phyloP scores from a whole-genome alignment of 2,888 invertebrate species.

The Eupeodes luniger region DNA sequence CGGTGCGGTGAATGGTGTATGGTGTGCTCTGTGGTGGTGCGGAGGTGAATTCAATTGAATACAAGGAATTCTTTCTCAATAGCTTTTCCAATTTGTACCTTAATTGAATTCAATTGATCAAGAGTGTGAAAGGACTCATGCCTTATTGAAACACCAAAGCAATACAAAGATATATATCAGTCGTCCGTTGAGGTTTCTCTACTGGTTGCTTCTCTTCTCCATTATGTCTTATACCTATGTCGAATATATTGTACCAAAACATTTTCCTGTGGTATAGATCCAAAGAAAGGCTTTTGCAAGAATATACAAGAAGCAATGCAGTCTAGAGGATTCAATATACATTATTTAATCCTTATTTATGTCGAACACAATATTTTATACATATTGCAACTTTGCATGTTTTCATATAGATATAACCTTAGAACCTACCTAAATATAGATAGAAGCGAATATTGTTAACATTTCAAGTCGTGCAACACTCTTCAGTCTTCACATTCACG shows the following conservation, averaged over 20 bases:
- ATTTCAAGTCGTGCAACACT: slow-evolving; percentile 5
- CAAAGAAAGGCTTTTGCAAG: neutral
- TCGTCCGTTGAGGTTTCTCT: slow-evolving; percentile 49
- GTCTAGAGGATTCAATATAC: slow-evolving; percentile 1
- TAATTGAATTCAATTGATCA: slow-evolving; percentile 73
- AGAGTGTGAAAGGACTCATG: slow-evolving; percentile 64
- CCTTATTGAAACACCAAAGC: slow-evolving; percentile 41
- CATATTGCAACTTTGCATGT: neutral
- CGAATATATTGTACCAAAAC: neutral
- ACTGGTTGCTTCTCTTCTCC: slow-evolving; percentile 21
- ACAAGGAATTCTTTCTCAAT: slow-evolving; percentile 44
- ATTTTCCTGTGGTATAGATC: neutral
- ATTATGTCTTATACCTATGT: neutral
- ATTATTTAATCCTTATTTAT: slow-evolving; percentile 17
- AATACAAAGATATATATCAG: slow-evolving; percentile 34
- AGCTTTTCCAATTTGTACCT: slow-evolving; percentile 66
- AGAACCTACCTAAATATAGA: too few species aligned
- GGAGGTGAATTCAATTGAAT: slow-evolving; percentile 32
- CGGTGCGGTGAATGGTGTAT: neutral
- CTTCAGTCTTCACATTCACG: slow-evolving; percentile 1
- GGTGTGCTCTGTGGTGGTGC: neutral
- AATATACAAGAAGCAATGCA: neutral
- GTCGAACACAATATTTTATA: neutral
- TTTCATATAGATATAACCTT: neutral
- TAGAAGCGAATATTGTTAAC: slow-evolving; percentile 2